phyloP scores from a whole-genome alignment of 2,797 vertebrate species.

The Sebastes vulpes region DNA sequence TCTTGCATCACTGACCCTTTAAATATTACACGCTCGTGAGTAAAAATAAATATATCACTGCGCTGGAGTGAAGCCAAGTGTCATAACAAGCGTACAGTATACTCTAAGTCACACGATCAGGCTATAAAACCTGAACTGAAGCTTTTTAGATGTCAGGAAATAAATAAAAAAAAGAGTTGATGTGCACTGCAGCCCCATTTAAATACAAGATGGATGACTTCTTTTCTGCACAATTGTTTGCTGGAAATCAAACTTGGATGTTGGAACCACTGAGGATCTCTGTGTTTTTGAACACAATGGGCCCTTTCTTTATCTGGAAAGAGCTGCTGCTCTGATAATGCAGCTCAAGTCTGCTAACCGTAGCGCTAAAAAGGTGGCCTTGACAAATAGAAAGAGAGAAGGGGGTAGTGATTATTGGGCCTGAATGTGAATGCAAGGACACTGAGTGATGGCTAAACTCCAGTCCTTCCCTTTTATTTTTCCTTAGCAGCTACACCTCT shows the following conservation, averaged over 20 bases:
- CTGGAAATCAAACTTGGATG: conserved; percentile 49
- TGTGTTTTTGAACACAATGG: conserved; percentile 61
- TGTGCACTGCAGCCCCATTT: conserved; percentile 20
- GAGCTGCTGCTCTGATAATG: conserved; percentile 57
- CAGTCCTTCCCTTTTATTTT: conserved; percentile 10
- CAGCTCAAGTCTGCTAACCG: conserved; percentile 51
- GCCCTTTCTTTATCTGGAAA: conserved; percentile 60
- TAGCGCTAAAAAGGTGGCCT: conserved; percentile 54
- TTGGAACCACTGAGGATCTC: conserved; percentile 37
- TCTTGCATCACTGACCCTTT: conserved; percentile 24
- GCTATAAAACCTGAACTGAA: conserved; percentile 45
- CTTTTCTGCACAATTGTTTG: conserved; percentile 43
- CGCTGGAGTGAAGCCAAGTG: conserved; percentile 38
- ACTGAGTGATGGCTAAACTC: conserved; percentile 47
- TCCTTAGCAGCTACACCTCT: conserved; percentile 23
- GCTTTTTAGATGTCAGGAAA: conserved; percentile 38
- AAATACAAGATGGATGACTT: conserved; percentile 63
- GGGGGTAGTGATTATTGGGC: conserved; percentile 23
- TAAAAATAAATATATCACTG: conserved; percentile 29
- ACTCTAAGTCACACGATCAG: conserved; percentile 39
- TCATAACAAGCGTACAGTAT: conserved; percentile 40
- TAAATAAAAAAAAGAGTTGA: conserved; percentile 7
- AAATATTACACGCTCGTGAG: conserved; percentile 37
- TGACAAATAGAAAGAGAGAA: conserved; percentile 58
- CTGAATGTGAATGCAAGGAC: conserved; percentile 58